Evolutionary conservation across 2,797 vertebrate genomes (phyloP).

Genomic region (Xenops minutus): DNA sequence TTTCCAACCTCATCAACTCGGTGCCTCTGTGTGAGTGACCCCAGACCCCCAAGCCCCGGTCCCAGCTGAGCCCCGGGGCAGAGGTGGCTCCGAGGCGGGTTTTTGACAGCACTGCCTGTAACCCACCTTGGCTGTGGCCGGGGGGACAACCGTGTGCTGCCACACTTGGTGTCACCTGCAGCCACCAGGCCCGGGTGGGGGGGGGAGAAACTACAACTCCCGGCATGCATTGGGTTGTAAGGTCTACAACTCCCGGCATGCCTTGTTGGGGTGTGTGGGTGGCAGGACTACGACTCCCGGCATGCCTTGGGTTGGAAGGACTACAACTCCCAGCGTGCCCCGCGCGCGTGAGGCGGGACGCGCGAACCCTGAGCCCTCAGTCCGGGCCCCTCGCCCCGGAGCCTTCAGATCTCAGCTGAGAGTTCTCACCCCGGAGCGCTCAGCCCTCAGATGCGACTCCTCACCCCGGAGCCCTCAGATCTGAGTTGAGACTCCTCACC

Average conservation of each 20-base stretch:
- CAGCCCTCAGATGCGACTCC: too few species aligned
- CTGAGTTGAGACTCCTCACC: too few species aligned
- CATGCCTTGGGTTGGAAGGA: accelerated
- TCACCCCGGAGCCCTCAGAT: too few species aligned
- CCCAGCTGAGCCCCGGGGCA: too few species aligned
- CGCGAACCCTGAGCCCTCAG: neutral
- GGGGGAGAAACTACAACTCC: neutral
- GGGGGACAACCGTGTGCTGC: neutral
- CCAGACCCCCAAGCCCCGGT: accelerated
- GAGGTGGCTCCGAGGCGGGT: neutral
- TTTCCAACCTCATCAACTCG: neutral
- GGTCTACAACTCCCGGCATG: neutral
- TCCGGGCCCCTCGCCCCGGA: too few species aligned
- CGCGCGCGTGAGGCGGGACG: neutral
- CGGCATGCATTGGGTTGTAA: neutral
- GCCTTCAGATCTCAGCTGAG: too few species aligned
- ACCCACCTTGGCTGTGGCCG: accelerated
- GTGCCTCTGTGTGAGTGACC: neutral
- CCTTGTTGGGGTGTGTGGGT: accelerated
- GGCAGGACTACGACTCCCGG: neutral
- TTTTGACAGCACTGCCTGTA: neutral
- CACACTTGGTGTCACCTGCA: neutral
- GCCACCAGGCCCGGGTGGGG: too few species aligned
- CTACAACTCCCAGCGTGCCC: accelerated
- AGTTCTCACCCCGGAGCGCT: too few species aligned